Evolutionary conservation across 2,797 vertebrate genomes (phyloP).

Genomic region (Carapus acus): DNA sequence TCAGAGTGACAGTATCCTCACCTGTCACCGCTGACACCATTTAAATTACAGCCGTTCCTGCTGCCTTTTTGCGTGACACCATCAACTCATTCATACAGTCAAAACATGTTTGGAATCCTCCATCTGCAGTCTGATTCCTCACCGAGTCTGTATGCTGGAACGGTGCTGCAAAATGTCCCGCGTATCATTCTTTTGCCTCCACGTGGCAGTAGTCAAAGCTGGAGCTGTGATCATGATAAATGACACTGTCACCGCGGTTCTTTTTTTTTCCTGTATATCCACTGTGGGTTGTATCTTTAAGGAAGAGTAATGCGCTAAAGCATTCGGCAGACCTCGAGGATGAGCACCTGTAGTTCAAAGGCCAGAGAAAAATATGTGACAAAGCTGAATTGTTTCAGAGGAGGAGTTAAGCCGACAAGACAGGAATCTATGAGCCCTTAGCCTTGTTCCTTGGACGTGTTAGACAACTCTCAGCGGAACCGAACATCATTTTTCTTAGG

Average conservation of each 20-base stretch:
- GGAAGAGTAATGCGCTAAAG: conserved; percentile 57
- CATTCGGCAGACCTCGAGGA: conserved; percentile 37
- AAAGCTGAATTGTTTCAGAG: conserved; percentile 37
- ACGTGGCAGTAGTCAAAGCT: conserved; percentile 43
- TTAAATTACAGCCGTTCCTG: conserved; percentile 3
- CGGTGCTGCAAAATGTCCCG: conserved; percentile 27
- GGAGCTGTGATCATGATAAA: conserved; percentile 54
- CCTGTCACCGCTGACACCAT: conserved; percentile 3
- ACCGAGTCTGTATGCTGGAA: conserved; percentile 10
- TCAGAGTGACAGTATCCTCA: background rate
- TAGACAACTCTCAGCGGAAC: conserved; percentile 27
- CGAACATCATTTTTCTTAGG: conserved; percentile 19
- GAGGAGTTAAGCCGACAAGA: conserved; percentile 29
- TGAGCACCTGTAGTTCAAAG: conserved; percentile 51
- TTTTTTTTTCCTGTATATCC: conserved; percentile 30
- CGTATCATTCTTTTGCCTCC: conserved; percentile 20
- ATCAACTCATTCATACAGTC: conserved; percentile 9
- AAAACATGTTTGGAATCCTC: conserved; percentile 5
- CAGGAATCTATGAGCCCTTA: conserved; percentile 29
- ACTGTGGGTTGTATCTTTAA: conserved; percentile 43
- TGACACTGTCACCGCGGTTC: conserved; percentile 20
- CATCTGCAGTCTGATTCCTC: background rate
- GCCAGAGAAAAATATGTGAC: conserved; percentile 19
- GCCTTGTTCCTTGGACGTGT: conserved; percentile 26
- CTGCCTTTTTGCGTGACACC: no score